A percentile compares a stretch with the other conserved stretches of the same genome.
These are phyloP conservation scores for Lasioglossum zephyrum DNA, from an alignment of 2,888 invertebrate species.

Conservation along the genomic window DNA sequence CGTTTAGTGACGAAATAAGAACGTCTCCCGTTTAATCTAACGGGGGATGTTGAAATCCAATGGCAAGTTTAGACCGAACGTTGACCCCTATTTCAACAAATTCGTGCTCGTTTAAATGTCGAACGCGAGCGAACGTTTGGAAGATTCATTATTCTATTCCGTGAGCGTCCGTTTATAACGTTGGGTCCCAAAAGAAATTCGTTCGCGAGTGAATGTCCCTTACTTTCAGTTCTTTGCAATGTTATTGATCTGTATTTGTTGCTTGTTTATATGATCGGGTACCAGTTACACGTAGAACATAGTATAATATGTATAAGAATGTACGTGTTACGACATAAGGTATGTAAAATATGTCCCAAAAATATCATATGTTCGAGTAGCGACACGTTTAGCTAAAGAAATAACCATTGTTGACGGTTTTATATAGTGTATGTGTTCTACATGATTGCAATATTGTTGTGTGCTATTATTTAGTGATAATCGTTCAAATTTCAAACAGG, in stretches of 20 bases:
- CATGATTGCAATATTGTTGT: conserved; percentile 2
- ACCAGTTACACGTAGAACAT: conserved; percentile 12
- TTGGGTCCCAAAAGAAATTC: background rate
- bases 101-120: background rate
- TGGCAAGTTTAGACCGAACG: too few relatives aligned
- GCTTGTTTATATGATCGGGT: background rate
- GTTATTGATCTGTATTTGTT: conserved; percentile 1
- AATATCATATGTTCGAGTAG: conserved; percentile 6
- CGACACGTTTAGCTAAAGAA: background rate
- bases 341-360: conserved; percentile 13
- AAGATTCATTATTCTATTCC: background rate
- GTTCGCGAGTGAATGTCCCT: background rate
- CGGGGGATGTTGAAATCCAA: background rate
- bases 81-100: background rate
- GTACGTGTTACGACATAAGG: background rate
- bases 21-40: background rate
- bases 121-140: background rate
- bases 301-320: conserved; percentile 4
- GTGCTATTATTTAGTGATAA: conserved; percentile 10
- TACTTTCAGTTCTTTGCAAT: background rate
- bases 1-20: background rate
- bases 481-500: background rate
- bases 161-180: background rate
- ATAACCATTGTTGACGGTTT: conserved; percentile 2
- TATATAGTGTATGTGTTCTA: background rate